Base-by-base conservation (phyloP, 2,797 vertebrate species). In the Manis pentadactyla region DNA sequence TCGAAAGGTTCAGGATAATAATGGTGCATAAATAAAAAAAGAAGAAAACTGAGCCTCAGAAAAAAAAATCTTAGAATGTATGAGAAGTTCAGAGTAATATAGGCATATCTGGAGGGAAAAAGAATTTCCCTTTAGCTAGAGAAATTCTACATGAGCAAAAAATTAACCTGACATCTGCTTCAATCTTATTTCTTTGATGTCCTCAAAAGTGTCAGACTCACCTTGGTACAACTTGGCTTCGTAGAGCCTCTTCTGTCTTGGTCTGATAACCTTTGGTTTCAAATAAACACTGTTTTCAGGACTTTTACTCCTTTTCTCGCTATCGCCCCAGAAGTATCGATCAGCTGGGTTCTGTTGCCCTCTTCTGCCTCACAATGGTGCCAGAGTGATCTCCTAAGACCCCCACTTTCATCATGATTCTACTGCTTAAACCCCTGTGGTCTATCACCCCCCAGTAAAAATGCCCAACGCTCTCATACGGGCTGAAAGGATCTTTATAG, bases 311-410 rank as follows among this genome's bases (percentile, higher is more conserved):
- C 19, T 94, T 85, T 68, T 71, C 93, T 98, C 97, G 97, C 97
- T 55, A 46, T 46, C 59, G 59, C 93, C 97, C 96, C 96, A 93
- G 94, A 97, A 97, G 49, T 94, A 95, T 97, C 81, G 95, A 97
- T 97, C 92, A 69, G 64, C 13, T 42, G 37, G 19, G 57, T 78
- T 71, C 94, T 85, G 18, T 34, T 71, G 75, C 18, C 55, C 74
- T 59, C 21, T 63, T 75, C 21, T 9, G 1, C 63, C 75, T 94
- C 85, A 64, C 90, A 88, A 95, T 29, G 97, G 90, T 19, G 34
- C 96, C 97, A 96, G 73, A 61, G 46, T 75, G 90, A 93, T 88
- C 68, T 69, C 46, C 71, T 49, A 59, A 94, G 92, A 90, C 71
- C 77, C 77, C 81, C 37, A 59, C 90, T 86, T 87, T 74, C 64